Percentiles rank a stretch among this genome's conserved stretches.
Evolutionary conservation across 2,113 vertebrate genomes (phyloP).

Genomic region (Athene noctua): DNA sequence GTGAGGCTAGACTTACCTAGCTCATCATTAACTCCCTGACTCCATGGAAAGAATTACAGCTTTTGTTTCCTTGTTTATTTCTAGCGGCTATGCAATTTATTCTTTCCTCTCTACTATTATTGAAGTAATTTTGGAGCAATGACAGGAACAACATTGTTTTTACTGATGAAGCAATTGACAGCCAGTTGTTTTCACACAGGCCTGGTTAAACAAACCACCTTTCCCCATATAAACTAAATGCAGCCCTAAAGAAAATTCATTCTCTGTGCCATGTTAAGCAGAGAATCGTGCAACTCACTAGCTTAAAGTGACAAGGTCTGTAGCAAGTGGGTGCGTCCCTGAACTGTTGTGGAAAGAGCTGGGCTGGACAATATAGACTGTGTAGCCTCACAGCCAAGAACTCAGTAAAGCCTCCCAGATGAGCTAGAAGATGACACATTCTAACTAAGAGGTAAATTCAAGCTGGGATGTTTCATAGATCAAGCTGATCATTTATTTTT

Average conservation of each 20-base stretch:
- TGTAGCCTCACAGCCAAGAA: not conserved
- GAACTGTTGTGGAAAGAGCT: not conserved
- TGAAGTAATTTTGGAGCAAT: not conserved
- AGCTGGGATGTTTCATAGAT: not conserved
- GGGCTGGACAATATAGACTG: not conserved
- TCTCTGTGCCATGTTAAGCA: not conserved
- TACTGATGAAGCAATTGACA: not conserved
- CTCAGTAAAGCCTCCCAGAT: not conserved
- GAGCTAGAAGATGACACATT: rapidly evolving
- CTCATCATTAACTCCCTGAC: not conserved
- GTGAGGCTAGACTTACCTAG: not conserved
- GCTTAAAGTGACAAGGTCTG: not conserved
- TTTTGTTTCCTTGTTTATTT: not conserved
- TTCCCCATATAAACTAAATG: not conserved
- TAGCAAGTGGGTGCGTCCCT: not conserved
- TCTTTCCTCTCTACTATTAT: not conserved
- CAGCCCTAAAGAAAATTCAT: not conserved
- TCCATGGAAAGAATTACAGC: not conserved
- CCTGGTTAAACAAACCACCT: not conserved
- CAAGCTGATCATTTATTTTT: not conserved
- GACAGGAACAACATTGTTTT: not conserved
- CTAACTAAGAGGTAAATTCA: not conserved
- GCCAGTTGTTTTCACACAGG: not conserved
- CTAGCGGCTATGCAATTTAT: not conserved
- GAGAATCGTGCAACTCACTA: not conserved